These are phyloP conservation scores for Andrena fulva DNA, from an alignment of 2,888 invertebrate genomes.

Conservation along the genomic window DNA sequence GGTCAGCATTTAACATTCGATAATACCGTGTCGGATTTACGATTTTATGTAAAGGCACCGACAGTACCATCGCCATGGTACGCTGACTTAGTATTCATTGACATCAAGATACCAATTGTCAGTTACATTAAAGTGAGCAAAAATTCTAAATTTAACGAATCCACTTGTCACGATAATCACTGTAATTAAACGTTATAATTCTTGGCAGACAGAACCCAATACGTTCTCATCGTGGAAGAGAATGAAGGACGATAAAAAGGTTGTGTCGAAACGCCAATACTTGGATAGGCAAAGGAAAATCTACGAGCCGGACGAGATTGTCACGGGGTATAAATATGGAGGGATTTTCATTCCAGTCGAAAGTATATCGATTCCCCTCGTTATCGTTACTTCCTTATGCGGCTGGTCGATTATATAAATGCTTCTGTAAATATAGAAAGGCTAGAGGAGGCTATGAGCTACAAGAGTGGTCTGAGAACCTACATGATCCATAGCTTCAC, in stretches of 20 bases:
- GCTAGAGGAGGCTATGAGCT: conserved; percentile 33
- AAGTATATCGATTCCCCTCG: conserved; percentile 45
- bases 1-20: conserved; percentile 65
- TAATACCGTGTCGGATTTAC: conserved; percentile 55
- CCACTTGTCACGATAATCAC: background rate
- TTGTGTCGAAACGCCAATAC: background rate
- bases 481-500: conserved; percentile 58
- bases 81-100: conserved; percentile 62
- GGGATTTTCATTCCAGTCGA: conserved; percentile 63
- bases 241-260: background rate
- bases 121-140: conserved; percentile 69
- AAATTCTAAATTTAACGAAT: background rate
- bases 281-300: conserved; percentile 36
- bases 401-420: background rate
- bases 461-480: conserved; percentile 28
- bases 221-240: conserved; percentile 51
- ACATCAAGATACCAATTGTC: conserved; percentile 63
- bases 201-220: conserved; percentile 35
- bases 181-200: background rate
- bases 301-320: conserved; percentile 51
- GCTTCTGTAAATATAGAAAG: conserved; percentile 36
- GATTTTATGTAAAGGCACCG: conserved; percentile 57
- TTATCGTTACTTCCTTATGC: background rate
- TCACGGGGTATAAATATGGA: conserved; percentile 70
- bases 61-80: conserved; percentile 49